Percentiles rank a stretch among this genome's conserved stretches.
phyloP scores from a whole-genome alignment of 2,888 invertebrate species.

The Miltochrista miniata region DNA sequence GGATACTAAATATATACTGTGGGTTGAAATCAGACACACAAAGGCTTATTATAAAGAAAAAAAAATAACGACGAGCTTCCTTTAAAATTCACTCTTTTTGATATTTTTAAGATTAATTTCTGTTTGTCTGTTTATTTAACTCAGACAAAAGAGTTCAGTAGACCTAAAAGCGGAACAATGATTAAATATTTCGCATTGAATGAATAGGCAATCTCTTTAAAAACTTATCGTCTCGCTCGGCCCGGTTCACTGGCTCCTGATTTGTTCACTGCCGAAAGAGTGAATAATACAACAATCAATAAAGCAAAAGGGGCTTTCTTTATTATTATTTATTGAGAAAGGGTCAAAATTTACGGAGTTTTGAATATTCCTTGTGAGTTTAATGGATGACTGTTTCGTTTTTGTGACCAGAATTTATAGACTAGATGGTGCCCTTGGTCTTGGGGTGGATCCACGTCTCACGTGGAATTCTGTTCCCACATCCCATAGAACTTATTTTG shows the following conservation, averaged over 20 bases:
- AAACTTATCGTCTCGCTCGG: slow-evolving; percentile 8
- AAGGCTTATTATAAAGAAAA: no score
- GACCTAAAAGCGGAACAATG: not conserved
- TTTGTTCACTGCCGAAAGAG: no score
- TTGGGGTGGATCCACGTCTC: no score
- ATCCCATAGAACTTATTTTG: no score
- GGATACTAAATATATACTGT: not conserved
- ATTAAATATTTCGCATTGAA: slow-evolving; percentile 2
- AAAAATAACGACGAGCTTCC: not conserved
- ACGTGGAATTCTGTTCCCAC: no score
- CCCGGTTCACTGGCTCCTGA: not conserved
- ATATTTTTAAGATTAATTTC: not conserved
- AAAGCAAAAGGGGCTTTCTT: slow-evolving; percentile 13
- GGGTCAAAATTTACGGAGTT: slow-evolving; percentile 34
- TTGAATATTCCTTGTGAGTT: slow-evolving; percentile 22
- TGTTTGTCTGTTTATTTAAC: not conserved
- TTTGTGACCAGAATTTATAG: no score
- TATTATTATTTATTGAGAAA: slow-evolving; percentile 22
- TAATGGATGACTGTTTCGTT: no score
- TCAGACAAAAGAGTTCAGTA: not conserved
- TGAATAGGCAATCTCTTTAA: slow-evolving; percentile 13
- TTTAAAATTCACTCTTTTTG: not conserved
- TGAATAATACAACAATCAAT: slow-evolving; percentile 24
- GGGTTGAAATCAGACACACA: no score
- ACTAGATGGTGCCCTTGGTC: no score